phyloP scores from a whole-genome alignment of 2,113 vertebrate species.

The Solea solea region DNA sequence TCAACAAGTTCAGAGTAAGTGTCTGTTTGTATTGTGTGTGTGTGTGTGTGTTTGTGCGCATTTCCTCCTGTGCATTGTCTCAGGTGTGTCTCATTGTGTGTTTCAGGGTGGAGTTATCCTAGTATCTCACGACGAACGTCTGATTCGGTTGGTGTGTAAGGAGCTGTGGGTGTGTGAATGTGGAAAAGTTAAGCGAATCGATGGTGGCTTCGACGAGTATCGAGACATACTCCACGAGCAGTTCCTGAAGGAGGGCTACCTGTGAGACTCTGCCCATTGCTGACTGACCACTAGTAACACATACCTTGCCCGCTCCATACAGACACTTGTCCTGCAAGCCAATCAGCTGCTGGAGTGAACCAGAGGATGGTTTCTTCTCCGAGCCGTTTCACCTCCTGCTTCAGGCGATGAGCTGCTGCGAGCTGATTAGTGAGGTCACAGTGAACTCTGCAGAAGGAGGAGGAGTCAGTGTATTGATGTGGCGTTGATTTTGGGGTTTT shows the following conservation, averaged over 20 bases:
- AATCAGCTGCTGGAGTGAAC: conserved; percentile 7
- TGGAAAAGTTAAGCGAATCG: conserved; percentile 84
- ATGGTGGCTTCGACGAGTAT: conserved; percentile 97
- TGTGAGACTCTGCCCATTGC: conserved; percentile 80
- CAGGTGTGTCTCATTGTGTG: conserved; percentile 23
- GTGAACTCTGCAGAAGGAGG: conserved; percentile 7
- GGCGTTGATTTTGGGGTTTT: conserved; percentile 4
- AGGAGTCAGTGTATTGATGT: neutral
- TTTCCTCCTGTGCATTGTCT: neutral
- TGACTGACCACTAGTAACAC: neutral
- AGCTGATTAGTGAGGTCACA: conserved; percentile 49
- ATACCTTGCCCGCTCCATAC: conserved; percentile 5
- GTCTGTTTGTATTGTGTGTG: neutral
- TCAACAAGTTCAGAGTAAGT: conserved; percentile 90
- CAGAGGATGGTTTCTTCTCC: conserved; percentile 20
- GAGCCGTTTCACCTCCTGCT: conserved; percentile 27
- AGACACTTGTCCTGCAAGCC: conserved; percentile 16
- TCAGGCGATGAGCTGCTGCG: conserved; percentile 3
- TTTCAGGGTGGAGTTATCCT: conserved; percentile 92
- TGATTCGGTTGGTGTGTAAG: conserved; percentile 93
- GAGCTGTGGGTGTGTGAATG: conserved; percentile 97
- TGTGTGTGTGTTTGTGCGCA: neutral
- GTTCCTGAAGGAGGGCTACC: conserved; percentile 94
- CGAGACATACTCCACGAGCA: conserved; percentile 95
- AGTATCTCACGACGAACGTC: conserved; percentile 95